phyloP scores from a whole-genome alignment of 1,140 invertebrate genomes.

The Aphelinus certus region DNA sequence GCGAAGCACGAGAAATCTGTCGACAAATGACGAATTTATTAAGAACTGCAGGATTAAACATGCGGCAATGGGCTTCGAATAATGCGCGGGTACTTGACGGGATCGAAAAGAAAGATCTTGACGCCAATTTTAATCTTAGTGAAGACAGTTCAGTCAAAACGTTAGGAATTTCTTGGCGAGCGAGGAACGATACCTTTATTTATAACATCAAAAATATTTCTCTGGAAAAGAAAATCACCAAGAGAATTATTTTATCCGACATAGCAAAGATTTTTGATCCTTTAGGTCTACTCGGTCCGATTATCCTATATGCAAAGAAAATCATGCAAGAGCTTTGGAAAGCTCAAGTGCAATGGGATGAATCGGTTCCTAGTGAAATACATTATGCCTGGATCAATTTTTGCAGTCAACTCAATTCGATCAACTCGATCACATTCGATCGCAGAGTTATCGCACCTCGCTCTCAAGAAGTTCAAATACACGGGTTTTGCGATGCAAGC shows the following conservation, averaged over 20 bases:
- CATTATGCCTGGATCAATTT: slow-evolving; percentile 43
- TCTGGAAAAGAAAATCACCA: neutral
- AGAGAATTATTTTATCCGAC: slow-evolving; percentile 1
- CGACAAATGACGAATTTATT: slow-evolving; percentile 42
- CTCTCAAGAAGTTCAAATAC: slow-evolving; percentile 42
- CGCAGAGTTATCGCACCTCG: too few relatives aligned
- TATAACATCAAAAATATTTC: neutral
- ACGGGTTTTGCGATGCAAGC: slow-evolving; percentile 58
- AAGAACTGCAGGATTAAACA: too few relatives aligned
- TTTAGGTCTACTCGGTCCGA: slow-evolving; percentile 16
- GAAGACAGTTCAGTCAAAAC: too few relatives aligned
- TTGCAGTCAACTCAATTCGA: slow-evolving; percentile 11
- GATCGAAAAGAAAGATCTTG: neutral
- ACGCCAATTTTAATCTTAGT: neutral
- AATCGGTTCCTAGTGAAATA: slow-evolving; percentile 35
- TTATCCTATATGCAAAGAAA: slow-evolving; percentile 48
- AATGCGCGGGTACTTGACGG: neutral
- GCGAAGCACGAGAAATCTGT: slow-evolving; percentile 46
- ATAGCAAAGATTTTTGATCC: slow-evolving; percentile 34
- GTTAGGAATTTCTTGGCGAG: neutral
- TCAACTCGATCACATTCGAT: too few relatives aligned
- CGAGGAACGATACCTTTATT: neutral
- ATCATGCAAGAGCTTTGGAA: slow-evolving; percentile 50
- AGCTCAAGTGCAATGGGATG: slow-evolving; percentile 46
- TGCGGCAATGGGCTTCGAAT: slow-evolving; percentile 21